Evolutionary conservation across 1,140 invertebrate species (phyloP), one percentile per base, ranked within the genome.

Genomic region (Drosophila funebris): DNA sequence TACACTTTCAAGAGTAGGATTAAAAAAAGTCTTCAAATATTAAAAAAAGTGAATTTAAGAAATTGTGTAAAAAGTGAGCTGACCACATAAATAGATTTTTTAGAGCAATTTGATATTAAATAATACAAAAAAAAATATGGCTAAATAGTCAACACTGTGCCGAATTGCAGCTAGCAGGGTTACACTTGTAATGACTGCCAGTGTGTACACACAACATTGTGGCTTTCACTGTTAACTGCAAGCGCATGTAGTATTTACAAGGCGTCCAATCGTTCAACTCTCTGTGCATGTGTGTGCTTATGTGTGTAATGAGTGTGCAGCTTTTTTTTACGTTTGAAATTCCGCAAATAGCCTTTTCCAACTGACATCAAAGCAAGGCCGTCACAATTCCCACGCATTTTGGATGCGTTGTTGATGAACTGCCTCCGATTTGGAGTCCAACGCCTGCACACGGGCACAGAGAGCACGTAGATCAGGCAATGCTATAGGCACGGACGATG

Each of bases 361-460:
- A 29, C 60, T 1, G 44, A 73, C 74, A 68, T 76, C 74, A 76
- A 76, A 76, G 74, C 74, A 73, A 76, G 74, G 74, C 70, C 74
- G 74, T 18, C 52, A 54, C 70, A 57, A 62, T 76, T 76, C 74
- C 74, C 74, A 76, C 74, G 70, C 74, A 76, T 53, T 76, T 69
- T 33, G 62, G 74, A 76, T 76, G 70, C 70, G 73, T 66, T 61
- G 53, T 63, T 76, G 74, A 76, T 76, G 74, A 58, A 76, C 74
- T 73, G 67, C 53, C 58, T 60, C 39, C 54, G 67, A 41, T 54
- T 70, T 50, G 27, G 36, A 52, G 37, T 29, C 36, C 39, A 31
- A 20, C 46, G 46, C 54, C 58, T 31, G 53, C 61, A 60, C 43
- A 44, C n/a, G 11, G 13, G 4, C 18, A 24, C 18, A 4, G 11